Evolutionary conservation across 2,888 invertebrate genomes (phyloP).

Genomic region (Stenodera caucasica): DNA sequence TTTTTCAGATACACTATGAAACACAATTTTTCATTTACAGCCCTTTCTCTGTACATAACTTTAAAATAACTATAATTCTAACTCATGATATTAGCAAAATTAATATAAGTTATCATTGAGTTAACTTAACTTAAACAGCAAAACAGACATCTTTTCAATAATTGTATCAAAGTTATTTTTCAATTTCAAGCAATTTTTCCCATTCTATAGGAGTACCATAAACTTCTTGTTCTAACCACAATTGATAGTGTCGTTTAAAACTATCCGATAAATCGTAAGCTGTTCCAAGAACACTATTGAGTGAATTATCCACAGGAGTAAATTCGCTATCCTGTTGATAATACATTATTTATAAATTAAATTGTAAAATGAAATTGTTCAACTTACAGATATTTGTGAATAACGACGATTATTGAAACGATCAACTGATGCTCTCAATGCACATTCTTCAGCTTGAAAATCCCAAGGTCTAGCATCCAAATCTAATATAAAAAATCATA

Average conservation of each 20-base stretch:
- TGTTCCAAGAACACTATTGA: conserved; percentile 78
- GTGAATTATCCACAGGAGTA: conserved; percentile 75
- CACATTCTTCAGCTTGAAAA: conserved; percentile 96
- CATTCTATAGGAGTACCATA: conserved; percentile 83
- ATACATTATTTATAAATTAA: conserved; percentile 25
- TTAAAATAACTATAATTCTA: too few relatives aligned
- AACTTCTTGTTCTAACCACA: conserved; percentile 97
- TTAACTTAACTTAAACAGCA: too few relatives aligned
- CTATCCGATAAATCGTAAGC: conserved; percentile 84
- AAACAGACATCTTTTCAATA: too few relatives aligned
- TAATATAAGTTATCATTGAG: too few relatives aligned
- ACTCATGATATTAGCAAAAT: too few relatives aligned
- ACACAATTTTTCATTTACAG: too few relatives aligned
- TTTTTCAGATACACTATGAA: too few relatives aligned
- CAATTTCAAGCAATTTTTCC: conserved; percentile 61
- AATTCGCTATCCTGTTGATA: conserved; percentile 61
- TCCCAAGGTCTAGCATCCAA: conserved; percentile 98
- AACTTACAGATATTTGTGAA: conserved; percentile 44
- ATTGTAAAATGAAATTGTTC: not conserved
- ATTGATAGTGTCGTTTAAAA: conserved; percentile 89
- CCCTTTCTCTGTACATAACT: too few relatives aligned
- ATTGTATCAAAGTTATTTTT: too few relatives aligned
- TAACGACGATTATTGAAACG: conserved; percentile 94
- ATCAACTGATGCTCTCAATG: conserved; percentile 90
- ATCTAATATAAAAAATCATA: conserved; percentile 61